Percentiles rank a stretch among this genome's conserved stretches.
Evolutionary conservation across 2,113 vertebrate genomes (phyloP).

Genomic region (Halichoeres trimaculatus): DNA sequence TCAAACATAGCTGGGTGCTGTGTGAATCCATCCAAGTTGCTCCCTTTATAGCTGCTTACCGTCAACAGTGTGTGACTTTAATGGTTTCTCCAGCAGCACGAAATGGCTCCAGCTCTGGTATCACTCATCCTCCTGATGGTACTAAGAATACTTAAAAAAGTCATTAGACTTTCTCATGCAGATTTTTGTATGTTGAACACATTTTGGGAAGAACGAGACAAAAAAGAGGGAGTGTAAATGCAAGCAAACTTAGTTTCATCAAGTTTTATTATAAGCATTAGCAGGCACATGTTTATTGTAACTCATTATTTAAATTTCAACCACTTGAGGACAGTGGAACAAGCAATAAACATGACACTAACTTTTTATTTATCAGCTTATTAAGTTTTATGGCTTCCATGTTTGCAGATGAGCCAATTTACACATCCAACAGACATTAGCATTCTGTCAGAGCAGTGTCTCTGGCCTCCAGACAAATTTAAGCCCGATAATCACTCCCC

Average conservation of each 20-base stretch:
- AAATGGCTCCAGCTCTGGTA: slow-evolving; percentile 21
- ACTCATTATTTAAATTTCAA: not conserved
- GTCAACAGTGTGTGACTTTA: slow-evolving; percentile 23
- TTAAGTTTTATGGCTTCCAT: not conserved
- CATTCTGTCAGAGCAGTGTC: not conserved
- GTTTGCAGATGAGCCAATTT: not conserved
- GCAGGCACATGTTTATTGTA: not conserved
- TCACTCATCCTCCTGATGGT: slow-evolving; percentile 29
- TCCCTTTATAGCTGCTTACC: slow-evolving; percentile 26
- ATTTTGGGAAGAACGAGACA: not conserved
- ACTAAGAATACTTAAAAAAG: slow-evolving; percentile 4
- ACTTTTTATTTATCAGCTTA: not conserved
- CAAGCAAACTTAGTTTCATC: not conserved
- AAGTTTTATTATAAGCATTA: not conserved
- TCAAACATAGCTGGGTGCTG: not conserved
- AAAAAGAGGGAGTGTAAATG: not conserved
- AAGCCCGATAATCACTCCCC: not conserved
- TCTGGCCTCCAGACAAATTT: not conserved
- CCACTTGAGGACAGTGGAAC: not conserved
- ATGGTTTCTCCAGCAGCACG: slow-evolving; percentile 42
- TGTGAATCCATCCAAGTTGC: not conserved
- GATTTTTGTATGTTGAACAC: slow-evolving; percentile 1
- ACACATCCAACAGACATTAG: not conserved
- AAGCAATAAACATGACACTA: not conserved
- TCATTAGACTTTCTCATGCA: slow-evolving; percentile 14